phyloP scores from a whole-genome alignment of 2,113 vertebrate species.

The Meleagris gallopavo region DNA sequence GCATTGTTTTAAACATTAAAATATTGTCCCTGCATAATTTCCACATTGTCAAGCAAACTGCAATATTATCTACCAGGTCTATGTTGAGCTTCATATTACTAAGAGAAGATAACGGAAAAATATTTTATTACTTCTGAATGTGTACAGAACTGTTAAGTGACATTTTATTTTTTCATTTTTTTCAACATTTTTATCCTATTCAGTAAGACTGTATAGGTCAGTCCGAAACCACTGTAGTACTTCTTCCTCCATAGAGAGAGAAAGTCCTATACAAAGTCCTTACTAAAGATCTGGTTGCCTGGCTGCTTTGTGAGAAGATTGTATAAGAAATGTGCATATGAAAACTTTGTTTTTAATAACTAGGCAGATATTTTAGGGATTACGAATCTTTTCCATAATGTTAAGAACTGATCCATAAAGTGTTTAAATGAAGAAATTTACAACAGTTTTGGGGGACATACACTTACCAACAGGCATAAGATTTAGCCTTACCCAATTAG shows the following conservation, averaged over 20 bases:
- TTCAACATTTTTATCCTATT: background rate
- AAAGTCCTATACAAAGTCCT: background rate
- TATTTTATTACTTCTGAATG: background rate
- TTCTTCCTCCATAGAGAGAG: background rate
- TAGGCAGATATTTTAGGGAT: background rate
- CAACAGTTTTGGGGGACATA: background rate
- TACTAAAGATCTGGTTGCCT: background rate
- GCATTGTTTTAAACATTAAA: background rate
- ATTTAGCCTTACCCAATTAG: background rate
- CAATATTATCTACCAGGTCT: background rate
- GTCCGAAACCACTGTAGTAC: background rate
- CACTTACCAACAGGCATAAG: background rate
- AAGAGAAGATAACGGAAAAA: background rate
- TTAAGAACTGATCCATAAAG: background rate
- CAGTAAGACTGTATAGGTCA: background rate
- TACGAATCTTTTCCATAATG: background rate
- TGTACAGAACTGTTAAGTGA: background rate
- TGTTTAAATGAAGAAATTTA: background rate
- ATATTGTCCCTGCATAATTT: background rate
- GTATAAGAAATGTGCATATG: background rate
- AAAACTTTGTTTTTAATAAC: background rate
- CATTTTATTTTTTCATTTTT: background rate
- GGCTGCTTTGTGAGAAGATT: background rate
- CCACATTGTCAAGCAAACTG: background rate
- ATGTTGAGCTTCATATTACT: background rate